phyloP scores from a whole-genome alignment of 2,113 vertebrate genomes.

The Litocranius walleri region DNA sequence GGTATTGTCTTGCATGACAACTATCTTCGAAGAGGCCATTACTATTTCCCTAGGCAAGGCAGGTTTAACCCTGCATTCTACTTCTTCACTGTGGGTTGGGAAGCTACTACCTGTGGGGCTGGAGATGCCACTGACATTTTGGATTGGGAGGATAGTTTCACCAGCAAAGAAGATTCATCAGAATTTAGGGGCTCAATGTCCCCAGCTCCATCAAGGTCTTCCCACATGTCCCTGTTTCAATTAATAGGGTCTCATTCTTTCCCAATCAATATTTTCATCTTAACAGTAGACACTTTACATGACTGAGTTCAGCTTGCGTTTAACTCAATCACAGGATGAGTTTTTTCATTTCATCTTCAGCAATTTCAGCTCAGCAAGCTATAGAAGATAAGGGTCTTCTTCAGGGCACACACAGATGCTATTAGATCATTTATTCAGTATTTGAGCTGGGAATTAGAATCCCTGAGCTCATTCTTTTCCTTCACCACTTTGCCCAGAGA shows the following conservation, averaged over 20 bases:
- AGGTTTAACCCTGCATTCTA: neutral
- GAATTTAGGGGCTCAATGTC: neutral
- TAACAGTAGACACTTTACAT: neutral
- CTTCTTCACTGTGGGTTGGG: neutral
- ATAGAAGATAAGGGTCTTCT: neutral
- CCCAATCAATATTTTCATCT: neutral
- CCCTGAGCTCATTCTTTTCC: neutral
- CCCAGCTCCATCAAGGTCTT: neutral
- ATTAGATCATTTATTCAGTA: neutral
- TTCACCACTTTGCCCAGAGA: neutral
- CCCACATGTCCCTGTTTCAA: neutral
- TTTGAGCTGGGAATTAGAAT: neutral
- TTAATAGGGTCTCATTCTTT: neutral
- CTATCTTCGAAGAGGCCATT: neutral
- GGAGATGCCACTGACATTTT: neutral
- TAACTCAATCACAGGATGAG: neutral
- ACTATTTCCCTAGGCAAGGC: neutral
- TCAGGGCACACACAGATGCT: neutral
- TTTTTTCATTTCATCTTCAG: neutral
- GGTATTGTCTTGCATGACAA: neutral
- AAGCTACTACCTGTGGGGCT: neutral
- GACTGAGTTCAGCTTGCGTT: neutral
- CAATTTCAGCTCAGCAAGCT: neutral
- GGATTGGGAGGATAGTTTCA: neutral
- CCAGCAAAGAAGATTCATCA: neutral